Evolutionary conservation across 2,113 vertebrate genomes (phyloP).

Genomic region (Galbula dea): DNA sequence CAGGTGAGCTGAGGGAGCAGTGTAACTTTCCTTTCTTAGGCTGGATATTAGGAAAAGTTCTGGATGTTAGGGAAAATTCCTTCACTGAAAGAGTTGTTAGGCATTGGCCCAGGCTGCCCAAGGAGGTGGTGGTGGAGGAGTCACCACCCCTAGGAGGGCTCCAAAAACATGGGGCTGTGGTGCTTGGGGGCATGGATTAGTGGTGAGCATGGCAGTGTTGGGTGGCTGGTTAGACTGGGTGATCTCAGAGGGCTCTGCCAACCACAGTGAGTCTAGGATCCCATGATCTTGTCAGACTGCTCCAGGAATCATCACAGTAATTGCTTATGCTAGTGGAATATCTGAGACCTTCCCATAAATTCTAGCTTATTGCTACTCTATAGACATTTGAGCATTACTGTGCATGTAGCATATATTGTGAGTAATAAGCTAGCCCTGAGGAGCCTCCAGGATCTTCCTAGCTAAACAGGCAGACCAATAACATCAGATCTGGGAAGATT

Average conservation of each 20-base stretch:
- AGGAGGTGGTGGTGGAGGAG: too few species aligned
- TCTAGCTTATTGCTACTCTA: not conserved
- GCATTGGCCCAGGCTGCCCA: too few species aligned
- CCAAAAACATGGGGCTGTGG: too few species aligned
- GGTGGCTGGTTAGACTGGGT: too few species aligned
- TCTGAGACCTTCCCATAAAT: not conserved
- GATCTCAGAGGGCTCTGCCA: too few species aligned
- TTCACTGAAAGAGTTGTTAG: too few species aligned
- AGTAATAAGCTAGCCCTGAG: not conserved
- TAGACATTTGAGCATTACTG: not conserved
- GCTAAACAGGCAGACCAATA: not conserved
- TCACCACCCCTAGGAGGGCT: too few species aligned
- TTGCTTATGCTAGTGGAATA: not conserved
- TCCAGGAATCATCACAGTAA: not conserved
- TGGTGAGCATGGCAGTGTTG: too few species aligned
- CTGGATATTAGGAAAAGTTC: not conserved
- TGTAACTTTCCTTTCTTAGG: not conserved
- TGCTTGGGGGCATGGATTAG: too few species aligned
- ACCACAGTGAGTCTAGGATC: too few species aligned
- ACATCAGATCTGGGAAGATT: not conserved
- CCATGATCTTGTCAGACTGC: not conserved
- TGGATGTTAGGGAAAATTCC: too few species aligned
- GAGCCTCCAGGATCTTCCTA: not conserved
- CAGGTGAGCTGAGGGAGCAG: not conserved
- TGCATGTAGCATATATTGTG: not conserved